phyloP scores from a whole-genome alignment of 2,888 invertebrate genomes.

The Lasius platythorax region DNA sequence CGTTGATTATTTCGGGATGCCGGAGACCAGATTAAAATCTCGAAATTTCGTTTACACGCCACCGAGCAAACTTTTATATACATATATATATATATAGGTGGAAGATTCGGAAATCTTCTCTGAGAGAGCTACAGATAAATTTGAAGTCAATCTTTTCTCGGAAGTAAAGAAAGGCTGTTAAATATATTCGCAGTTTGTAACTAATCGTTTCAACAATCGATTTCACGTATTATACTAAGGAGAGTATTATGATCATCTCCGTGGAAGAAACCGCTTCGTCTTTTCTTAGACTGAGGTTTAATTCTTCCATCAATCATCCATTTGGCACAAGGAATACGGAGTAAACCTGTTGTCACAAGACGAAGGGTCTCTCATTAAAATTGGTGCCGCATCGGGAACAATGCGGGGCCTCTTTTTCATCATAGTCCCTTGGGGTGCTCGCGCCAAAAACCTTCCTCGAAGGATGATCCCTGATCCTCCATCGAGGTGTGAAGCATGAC shows the following conservation, averaged over 20 bases:
- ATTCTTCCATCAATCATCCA: conserved; percentile 8
- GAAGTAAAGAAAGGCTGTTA: background rate
- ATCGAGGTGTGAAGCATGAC: background rate
- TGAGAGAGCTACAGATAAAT: background rate
- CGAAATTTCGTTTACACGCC: background rate
- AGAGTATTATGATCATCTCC: background rate
- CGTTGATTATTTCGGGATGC: background rate
- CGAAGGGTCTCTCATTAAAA: conserved; percentile 75
- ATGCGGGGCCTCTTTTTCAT: background rate
- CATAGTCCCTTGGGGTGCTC: background rate
- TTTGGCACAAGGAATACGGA: conserved; percentile 66
- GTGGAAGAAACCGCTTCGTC: background rate
- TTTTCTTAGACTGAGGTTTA: background rate
- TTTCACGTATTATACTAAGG: background rate
- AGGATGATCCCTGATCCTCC: background rate
- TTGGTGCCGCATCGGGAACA: conserved; percentile 71
- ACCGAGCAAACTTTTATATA: background rate
- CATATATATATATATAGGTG: background rate
- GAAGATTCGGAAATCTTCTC: background rate
- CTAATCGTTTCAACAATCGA: background rate
- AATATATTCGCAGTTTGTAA: background rate
- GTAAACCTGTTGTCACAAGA: conserved; percentile 58
- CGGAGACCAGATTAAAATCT: conserved; percentile 14
- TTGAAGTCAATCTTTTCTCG: background rate
- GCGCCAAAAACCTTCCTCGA: background rate